phyloP scores from a whole-genome alignment of 1,140 invertebrate species.

The Contarinia nasturtii region DNA sequence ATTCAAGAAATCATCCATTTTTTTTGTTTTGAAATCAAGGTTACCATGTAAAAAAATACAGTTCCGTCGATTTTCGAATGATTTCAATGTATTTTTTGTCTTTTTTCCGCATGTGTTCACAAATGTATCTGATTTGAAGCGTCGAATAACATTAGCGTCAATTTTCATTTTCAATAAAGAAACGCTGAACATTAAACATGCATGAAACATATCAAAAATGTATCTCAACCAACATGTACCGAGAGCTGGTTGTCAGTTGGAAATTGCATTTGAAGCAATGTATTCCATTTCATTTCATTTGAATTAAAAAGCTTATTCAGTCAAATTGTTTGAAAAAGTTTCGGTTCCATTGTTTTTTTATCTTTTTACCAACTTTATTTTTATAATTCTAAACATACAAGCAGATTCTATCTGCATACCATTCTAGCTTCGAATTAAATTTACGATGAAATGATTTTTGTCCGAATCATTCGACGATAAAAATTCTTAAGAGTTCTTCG shows the following conservation, averaged over 20 bases:
- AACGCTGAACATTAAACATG: neutral
- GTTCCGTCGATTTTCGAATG: neutral
- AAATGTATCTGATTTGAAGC: no score
- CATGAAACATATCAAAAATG: neutral
- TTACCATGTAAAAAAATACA: neutral
- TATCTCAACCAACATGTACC: no score
- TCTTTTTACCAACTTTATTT: no score
- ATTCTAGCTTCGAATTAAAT: neutral
- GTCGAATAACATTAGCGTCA: no score
- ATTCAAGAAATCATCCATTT: neutral
- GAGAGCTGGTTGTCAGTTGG: no score
- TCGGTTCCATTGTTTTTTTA: neutral
- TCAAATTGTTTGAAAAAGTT: neutral
- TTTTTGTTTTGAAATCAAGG: neutral
- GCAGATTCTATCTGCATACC: neutral
- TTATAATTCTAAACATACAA: neutral
- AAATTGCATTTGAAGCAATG: no score
- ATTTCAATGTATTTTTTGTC: neutral
- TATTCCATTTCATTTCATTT: neutral
- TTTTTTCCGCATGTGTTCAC: no score
- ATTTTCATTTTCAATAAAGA: neutral
- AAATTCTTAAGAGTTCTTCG: neutral
- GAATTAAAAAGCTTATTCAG: neutral
- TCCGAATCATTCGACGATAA: neutral
- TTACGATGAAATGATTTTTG: neutral